phyloP scores from a whole-genome alignment of 2,113 vertebrate species.

The Lophochroa leadbeateri region DNA sequence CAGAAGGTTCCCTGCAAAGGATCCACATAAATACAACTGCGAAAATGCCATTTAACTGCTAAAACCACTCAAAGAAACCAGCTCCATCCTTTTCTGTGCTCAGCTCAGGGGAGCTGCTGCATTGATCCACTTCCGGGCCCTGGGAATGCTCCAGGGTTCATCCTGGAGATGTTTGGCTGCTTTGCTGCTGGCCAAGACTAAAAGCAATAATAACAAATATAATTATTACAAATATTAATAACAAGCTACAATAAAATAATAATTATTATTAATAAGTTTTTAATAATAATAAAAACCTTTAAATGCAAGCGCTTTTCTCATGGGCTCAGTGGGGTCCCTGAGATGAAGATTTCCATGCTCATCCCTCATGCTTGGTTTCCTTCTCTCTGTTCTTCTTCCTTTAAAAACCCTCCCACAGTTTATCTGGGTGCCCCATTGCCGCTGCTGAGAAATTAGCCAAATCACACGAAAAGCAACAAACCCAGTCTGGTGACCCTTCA shows the following conservation, averaged over 20 bases:
- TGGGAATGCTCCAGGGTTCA: neutral
- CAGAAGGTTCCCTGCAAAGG: neutral
- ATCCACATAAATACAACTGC: neutral
- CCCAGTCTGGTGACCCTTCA: conserved; percentile 82
- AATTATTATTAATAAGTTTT: neutral
- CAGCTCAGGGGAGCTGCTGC: neutral
- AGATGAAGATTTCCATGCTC: neutral
- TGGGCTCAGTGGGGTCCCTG: neutral
- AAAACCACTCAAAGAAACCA: neutral
- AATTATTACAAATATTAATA: neutral
- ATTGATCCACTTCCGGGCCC: neutral
- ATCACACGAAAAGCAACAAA: conserved; percentile 91
- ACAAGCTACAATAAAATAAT: neutral
- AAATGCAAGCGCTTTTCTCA: neutral
- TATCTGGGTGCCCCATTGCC: conserved; percentile 97
- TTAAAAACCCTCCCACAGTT: conserved; percentile 69
- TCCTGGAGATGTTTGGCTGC: neutral
- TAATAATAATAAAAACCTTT: neutral
- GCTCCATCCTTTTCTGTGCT: neutral
- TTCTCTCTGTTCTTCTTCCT: neutral
- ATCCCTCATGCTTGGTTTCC: neutral
- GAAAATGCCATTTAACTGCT: neutral
- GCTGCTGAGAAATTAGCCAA: conserved; percentile 97
- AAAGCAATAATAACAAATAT: neutral
- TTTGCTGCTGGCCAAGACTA: neutral